Conservation (phyloP, 2,113 vertebrate species). For the Origma solitaria region DNA sequence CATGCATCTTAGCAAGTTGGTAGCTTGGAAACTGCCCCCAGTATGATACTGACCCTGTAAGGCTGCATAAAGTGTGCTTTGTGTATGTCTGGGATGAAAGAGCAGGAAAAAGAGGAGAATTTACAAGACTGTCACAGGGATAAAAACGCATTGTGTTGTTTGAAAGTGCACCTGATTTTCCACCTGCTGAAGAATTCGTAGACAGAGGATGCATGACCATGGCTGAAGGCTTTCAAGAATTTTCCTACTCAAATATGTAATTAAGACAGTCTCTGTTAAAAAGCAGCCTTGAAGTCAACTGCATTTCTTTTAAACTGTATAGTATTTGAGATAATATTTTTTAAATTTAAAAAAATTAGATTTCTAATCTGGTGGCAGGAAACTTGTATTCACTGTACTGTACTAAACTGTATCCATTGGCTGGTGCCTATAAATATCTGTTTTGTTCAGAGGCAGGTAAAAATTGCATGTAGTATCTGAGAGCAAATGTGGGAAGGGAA, state of each 20-base stretch:
- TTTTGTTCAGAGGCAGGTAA: background rate
- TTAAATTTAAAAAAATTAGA: background rate
- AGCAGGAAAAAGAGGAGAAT: background rate
- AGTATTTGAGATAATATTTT: background rate
- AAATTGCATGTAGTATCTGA: background rate
- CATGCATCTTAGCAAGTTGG: background rate
- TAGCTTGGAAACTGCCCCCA: background rate
- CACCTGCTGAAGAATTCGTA: background rate
- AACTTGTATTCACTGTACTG: background rate
- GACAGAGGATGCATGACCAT: background rate
- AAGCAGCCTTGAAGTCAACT: background rate
- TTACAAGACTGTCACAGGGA: background rate
- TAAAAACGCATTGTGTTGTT: background rate
- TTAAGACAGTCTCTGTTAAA: background rate
- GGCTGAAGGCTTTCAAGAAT: conserved; percentile 1
- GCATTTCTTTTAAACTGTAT: background rate
- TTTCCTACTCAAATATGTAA: background rate
- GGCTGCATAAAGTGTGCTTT: background rate
- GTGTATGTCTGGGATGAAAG: background rate
- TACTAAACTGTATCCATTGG: background rate
- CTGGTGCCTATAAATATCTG: background rate
- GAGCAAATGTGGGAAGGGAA: background rate
- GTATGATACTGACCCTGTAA: background rate
- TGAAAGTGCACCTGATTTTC: background rate
- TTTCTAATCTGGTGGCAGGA: background rate